Evolutionary conservation across 2,888 invertebrate genomes (phyloP).

Genomic region (Tetragonula carbonaria): DNA sequence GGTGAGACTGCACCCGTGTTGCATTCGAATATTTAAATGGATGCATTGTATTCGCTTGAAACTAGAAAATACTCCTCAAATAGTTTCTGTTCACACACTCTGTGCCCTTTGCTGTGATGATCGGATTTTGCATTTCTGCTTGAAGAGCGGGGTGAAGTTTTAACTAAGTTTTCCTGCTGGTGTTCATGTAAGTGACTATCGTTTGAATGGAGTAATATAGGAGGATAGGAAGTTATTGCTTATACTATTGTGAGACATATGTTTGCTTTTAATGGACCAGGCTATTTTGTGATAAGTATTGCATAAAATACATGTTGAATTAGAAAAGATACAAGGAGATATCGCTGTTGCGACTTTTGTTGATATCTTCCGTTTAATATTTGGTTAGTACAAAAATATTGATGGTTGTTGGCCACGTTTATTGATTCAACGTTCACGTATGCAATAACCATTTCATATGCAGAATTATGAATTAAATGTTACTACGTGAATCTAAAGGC

Average conservation of each 20-base stretch:
- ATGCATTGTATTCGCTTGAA: conserved; percentile 48
- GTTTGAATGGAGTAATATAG: conserved; percentile 2
- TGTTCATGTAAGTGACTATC: conserved; percentile 17
- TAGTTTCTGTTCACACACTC: conserved; percentile 28
- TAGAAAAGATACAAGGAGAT: conserved; percentile 10
- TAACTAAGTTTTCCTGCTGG: conserved; percentile 6
- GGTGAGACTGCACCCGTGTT: conserved; percentile 34
- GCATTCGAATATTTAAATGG: conserved; percentile 48
- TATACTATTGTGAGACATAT: background rate
- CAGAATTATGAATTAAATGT: background rate
- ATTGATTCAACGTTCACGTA: background rate
- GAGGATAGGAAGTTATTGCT: background rate
- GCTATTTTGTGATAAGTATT: conserved; percentile 6
- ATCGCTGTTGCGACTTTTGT: background rate
- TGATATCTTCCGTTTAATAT: background rate
- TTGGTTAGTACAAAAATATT: background rate
- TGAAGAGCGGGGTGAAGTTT: conserved; percentile 28
- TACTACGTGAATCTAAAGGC: background rate
- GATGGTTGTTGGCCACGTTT: background rate
- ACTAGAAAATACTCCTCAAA: conserved; percentile 42
- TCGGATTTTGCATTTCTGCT: conserved; percentile 51
- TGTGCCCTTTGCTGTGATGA: conserved; percentile 55
- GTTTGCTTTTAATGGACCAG: conserved; percentile 22
- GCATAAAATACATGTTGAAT: conserved; percentile 5
- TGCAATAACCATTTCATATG: background rate